Conservation (phyloP, 2,113 vertebrate species). For the Procavia capensis region DNA sequence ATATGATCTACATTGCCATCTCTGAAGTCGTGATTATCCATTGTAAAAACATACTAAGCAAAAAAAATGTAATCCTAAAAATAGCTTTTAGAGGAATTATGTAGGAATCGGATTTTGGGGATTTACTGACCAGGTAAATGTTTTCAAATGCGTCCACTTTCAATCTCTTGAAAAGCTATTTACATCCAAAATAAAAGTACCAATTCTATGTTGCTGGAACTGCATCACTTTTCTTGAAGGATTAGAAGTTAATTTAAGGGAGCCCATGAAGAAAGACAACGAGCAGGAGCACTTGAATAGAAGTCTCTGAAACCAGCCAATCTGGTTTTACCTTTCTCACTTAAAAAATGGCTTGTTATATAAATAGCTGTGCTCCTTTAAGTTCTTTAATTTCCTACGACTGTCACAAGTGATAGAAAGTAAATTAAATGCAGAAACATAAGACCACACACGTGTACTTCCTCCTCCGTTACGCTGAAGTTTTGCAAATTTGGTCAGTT, state of each 20-base stretch:
- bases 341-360: background rate
- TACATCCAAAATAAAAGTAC: background rate
- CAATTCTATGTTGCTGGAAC: background rate
- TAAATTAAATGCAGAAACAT: background rate
- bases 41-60: slow-evolving; percentile 24
- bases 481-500: background rate
- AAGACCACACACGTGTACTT: background rate
- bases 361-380: background rate
- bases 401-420: background rate
- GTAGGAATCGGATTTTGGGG: background rate
- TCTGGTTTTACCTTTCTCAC: background rate
- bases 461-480: background rate
- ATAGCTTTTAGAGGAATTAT: slow-evolving; percentile 40
- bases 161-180: background rate
- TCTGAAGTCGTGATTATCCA: slow-evolving; percentile 36
- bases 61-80: slow-evolving; percentile 17
- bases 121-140: slow-evolving; percentile 18
- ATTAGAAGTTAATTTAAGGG: background rate
- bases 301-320: background rate
- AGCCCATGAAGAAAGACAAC: background rate
- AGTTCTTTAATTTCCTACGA: slow-evolving; percentile 6
- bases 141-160: slow-evolving; percentile 32
- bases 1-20: background rate
- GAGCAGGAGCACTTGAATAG: background rate
- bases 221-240: background rate